These are phyloP conservation scores for Drosophila limbata DNA, from an alignment of 2,888 invertebrate species.

Conservation along the genomic window DNA sequence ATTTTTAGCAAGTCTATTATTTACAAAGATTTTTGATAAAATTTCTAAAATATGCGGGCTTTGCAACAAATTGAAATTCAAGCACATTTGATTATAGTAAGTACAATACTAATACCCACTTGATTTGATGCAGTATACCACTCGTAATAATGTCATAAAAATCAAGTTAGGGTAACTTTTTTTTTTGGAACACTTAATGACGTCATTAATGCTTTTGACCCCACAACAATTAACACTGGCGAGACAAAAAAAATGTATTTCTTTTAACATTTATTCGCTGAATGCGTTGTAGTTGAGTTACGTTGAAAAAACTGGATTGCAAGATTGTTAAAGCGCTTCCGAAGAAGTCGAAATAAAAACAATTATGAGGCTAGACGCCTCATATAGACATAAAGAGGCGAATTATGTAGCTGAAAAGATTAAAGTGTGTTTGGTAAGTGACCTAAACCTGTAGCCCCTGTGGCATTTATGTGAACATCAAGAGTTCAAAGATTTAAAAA, in stretches of 20 bases:
- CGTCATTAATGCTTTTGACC: slow-evolving; percentile 74
- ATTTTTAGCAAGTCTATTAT: no score
- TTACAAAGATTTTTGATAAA: no score
- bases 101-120: not conserved
- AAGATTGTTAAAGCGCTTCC: slow-evolving; percentile 57
- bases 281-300: slow-evolving; percentile 27
- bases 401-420: slow-evolving; percentile 14
- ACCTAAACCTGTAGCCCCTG: slow-evolving; percentile 39
- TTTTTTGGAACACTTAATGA: slow-evolving; percentile 32
- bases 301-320: slow-evolving; percentile 59
- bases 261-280: slow-evolving; percentile 41
- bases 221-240: slow-evolving; percentile 63
- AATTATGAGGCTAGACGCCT: slow-evolving; percentile 32
- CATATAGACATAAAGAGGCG: slow-evolving; percentile 28
- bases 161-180: slow-evolving; percentile 9
- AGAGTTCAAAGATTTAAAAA: slow-evolving; percentile 32
- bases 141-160: slow-evolving; percentile 29
- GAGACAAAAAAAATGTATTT: slow-evolving; percentile 46
- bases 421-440: slow-evolving; percentile 44
- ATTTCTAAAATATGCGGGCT: no score
- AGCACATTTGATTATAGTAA: no score
- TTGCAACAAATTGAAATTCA: not conserved
- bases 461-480: slow-evolving; percentile 27
- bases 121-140: slow-evolving; percentile 8
- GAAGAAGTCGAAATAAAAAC: slow-evolving; percentile 61